These are phyloP conservation scores for Pollenia angustigena DNA, from an alignment of 2,888 invertebrate species.

Conservation along the genomic window DNA sequence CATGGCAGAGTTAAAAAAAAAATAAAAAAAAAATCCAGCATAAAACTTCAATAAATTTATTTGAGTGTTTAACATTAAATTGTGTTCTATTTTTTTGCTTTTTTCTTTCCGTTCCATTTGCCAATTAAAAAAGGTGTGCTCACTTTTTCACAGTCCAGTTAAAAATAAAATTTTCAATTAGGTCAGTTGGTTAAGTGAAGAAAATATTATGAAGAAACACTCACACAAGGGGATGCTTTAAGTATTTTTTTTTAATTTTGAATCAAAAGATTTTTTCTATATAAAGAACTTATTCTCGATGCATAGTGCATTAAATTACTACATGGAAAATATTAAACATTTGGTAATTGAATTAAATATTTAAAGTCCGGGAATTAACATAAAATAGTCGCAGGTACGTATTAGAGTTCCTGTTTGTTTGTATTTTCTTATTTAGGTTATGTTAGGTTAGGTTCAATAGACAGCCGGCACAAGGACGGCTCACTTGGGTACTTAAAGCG, in stretches of 20 bases:
- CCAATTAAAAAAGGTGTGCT: slow-evolving; percentile 29
- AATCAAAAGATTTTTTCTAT: not conserved
- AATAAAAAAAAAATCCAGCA: slow-evolving; percentile 6
- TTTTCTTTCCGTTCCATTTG: not conserved
- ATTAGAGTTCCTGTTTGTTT: too few relatives aligned
- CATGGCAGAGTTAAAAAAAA: slow-evolving; percentile 21
- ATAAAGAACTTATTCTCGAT: not conserved
- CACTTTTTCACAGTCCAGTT: slow-evolving; percentile 32
- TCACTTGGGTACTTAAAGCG: too few relatives aligned
- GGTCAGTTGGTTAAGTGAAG: slow-evolving; percentile 52
- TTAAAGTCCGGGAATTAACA: too few relatives aligned
- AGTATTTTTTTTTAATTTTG: not conserved
- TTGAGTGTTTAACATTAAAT: slow-evolving; percentile 12
- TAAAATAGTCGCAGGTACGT: too few relatives aligned
- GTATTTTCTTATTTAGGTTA: too few relatives aligned
- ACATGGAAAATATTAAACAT: not conserved
- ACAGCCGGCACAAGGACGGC: too few relatives aligned
- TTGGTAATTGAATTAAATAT: too few relatives aligned
- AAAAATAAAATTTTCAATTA: slow-evolving; percentile 50
- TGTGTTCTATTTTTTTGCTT: slow-evolving; percentile 30
- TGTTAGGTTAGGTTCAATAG: too few relatives aligned
- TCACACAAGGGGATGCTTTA: not conserved
- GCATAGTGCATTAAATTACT: not conserved
- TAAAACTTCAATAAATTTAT: slow-evolving; percentile 1
- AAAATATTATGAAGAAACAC: slow-evolving; percentile 21